phyloP scores from a whole-genome alignment of 2,888 invertebrate species.

The Bedellia somnulentella region DNA sequence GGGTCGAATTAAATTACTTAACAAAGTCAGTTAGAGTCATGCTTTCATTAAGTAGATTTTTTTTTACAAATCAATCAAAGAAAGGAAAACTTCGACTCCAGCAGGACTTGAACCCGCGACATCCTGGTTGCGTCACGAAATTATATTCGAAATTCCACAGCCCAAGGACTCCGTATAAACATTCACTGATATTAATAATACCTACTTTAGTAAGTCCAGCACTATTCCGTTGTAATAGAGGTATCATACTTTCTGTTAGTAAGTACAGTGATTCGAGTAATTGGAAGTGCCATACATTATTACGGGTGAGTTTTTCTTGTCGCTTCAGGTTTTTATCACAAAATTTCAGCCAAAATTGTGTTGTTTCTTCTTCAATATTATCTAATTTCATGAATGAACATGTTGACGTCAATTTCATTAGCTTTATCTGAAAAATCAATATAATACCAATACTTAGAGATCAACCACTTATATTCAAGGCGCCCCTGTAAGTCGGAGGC shows the following conservation, averaged over 20 bases:
- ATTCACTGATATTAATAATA: neutral
- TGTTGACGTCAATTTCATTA: constrained; percentile 23
- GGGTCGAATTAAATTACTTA: too few relatives aligned
- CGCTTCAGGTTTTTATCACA: constrained; percentile 19
- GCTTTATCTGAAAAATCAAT: constrained; percentile 26
- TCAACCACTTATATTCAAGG: too few relatives aligned
- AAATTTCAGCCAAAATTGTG: constrained; percentile 23
- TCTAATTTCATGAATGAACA: constrained; percentile 19
- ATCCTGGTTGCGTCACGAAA: too few relatives aligned
- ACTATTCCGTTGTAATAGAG: constrained; percentile 15
- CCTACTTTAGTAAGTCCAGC: constrained; percentile 15
- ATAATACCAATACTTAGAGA: too few relatives aligned
- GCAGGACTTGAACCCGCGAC: too few relatives aligned
- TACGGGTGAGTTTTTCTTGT: constrained; percentile 13
- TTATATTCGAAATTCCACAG: too few relatives aligned
- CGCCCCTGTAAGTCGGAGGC: too few relatives aligned
- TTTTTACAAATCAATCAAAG: too few relatives aligned
- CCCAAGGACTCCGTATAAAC: neutral
- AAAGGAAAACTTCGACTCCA: too few relatives aligned
- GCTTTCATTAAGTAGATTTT: too few relatives aligned
- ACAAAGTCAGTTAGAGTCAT: too few relatives aligned
- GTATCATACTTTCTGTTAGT: constrained; percentile 19
- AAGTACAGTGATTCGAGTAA: constrained; percentile 21
- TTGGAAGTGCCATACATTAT: constrained; percentile 22
- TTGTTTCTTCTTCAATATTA: constrained; percentile 17